Percentiles rank a stretch among this genome's conserved stretches.
Conservation (phyloP, 2,113 vertebrate species). For the Bolborhynchus lineola region DNA sequence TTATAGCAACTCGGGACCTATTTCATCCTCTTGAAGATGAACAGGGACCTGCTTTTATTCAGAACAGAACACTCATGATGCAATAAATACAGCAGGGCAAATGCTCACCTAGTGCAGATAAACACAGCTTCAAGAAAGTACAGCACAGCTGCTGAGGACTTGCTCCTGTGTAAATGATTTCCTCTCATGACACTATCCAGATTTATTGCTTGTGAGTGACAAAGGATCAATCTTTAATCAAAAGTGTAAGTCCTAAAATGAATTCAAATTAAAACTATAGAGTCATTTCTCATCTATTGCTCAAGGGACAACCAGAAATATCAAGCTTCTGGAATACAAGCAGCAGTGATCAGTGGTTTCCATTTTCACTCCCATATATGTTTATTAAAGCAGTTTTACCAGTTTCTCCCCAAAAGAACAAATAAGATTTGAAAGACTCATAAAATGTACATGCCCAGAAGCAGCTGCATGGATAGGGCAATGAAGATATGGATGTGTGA, state of each 20-base stretch:
- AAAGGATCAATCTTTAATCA: constrained; percentile 29
- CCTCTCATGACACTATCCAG: neutral
- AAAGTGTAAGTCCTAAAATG: neutral
- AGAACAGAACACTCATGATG: neutral
- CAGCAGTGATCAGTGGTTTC: neutral
- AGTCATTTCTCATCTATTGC: neutral
- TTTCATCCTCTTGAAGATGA: neutral
- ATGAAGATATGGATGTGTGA: neutral
- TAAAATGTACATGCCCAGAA: neutral
- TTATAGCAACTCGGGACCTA: neutral
- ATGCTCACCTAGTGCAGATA: neutral
- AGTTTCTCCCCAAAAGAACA: neutral
- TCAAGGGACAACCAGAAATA: neutral
- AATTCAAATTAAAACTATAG: neutral
- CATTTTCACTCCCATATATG: neutral
- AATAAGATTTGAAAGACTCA: neutral
- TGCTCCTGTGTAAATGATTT: neutral
- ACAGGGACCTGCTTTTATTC: neutral
- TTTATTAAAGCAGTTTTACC: neutral
- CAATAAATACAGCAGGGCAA: neutral
- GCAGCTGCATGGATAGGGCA: neutral
- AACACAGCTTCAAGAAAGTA: neutral
- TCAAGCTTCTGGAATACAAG: neutral
- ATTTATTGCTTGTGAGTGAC: neutral
- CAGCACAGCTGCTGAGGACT: neutral